Conservation (phyloP, 1,140 invertebrate genomes). For the Magallana ariakensis region DNA sequence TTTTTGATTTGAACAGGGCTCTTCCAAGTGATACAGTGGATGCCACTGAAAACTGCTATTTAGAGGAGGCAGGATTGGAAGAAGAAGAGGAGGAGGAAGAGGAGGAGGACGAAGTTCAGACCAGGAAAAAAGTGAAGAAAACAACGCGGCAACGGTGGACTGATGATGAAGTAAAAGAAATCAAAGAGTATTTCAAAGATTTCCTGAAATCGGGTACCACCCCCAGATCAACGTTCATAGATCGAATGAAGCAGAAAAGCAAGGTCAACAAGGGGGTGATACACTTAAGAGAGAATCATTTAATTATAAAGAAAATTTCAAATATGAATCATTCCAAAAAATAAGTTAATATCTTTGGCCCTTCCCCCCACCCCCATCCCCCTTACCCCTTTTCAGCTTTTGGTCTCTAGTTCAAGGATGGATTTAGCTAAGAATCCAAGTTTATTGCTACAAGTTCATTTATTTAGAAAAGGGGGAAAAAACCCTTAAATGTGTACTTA, state of each 20-base stretch:
- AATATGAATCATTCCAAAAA: constrained; percentile 47
- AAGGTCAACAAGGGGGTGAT: constrained; percentile 9
- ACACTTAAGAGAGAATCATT: constrained; percentile 34
- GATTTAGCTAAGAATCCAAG: neutral
- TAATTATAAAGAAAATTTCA: constrained; percentile 46
- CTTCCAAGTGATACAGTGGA: no score
- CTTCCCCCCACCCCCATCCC: neutral
- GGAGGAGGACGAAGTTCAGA: constrained; percentile 6
- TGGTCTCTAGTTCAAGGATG: neutral
- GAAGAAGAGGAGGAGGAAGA: constrained; percentile 36
- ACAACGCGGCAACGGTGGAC: constrained; percentile 32
- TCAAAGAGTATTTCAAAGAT: constrained; percentile 37
- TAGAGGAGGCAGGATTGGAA: neutral
- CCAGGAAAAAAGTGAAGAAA: neutral
- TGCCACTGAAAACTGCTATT: neutral
- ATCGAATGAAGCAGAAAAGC: constrained; percentile 47
- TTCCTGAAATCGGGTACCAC: constrained; percentile 40
- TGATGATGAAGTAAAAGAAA: constrained; percentile 41
- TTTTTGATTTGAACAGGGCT: no score
- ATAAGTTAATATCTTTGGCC: constrained; percentile 9
- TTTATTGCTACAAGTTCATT: neutral
- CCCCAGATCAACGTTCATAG: constrained; percentile 38
- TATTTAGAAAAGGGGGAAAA: neutral
- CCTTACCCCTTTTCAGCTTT: neutral
- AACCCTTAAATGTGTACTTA: constrained; percentile 11